Conservation (phyloP, 2,888 invertebrate genomes). For the Ectobius pallidus region DNA sequence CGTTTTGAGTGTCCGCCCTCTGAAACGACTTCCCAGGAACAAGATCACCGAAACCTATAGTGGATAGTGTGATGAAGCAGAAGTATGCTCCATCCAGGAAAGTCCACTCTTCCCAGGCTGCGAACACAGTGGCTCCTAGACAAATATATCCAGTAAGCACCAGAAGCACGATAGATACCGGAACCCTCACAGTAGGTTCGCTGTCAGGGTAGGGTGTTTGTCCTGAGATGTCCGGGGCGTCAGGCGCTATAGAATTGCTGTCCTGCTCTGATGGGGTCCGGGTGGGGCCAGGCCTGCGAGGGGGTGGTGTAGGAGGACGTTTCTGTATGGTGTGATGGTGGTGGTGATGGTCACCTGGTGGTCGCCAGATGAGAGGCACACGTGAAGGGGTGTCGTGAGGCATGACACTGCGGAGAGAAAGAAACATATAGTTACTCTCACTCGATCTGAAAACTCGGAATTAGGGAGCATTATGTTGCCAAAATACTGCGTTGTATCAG, state of each 20-base stretch:
- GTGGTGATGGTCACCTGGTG: conserved; percentile 45
- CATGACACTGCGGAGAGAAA: conserved; percentile 52
- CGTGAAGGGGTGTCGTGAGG: conserved; percentile 78
- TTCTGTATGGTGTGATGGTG: conserved; percentile 42
- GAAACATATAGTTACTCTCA: too few relatives aligned
- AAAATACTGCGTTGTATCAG: too few relatives aligned
- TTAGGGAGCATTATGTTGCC: too few relatives aligned
- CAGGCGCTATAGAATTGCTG: conserved; percentile 34
- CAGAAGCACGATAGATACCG: conserved; percentile 67
- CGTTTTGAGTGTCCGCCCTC: conserved; percentile 53
- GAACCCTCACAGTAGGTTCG: conserved; percentile 57
- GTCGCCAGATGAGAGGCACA: conserved; percentile 73
- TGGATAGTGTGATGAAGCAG: conserved; percentile 83
- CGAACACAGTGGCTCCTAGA: conserved; percentile 77
- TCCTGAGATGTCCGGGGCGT: conserved; percentile 20
- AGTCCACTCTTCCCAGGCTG: conserved; percentile 81
- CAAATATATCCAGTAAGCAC: conserved; percentile 76
- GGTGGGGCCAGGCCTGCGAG: conserved; percentile 51
- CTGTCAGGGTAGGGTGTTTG: not conserved
- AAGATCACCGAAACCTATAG: conserved; percentile 81
- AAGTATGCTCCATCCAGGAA: conserved; percentile 83
- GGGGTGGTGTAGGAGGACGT: conserved; percentile 45
- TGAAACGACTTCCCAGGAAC: conserved; percentile 63
- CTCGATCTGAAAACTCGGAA: too few relatives aligned
- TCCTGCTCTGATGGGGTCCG: conserved; percentile 51